Conservation (phyloP, 92 coral and sea anemone species). For the Pocillopora grandis region DNA sequence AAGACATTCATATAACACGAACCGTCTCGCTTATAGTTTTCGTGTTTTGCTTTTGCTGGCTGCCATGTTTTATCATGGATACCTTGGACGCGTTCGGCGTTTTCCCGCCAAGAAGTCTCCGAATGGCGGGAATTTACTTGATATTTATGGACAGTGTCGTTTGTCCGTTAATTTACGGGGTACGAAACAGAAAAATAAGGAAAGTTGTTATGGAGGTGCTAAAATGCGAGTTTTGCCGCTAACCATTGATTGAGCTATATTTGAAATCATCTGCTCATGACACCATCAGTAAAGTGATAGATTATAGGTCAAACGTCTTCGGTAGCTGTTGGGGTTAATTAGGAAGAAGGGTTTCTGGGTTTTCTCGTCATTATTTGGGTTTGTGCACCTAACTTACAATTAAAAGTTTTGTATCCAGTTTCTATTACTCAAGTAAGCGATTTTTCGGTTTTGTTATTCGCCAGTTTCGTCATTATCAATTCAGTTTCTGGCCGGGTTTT, state of each 20-base stretch:
- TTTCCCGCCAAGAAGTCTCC: constrained; percentile 41
- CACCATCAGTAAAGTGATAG: background rate
- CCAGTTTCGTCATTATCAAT: too few relatives aligned
- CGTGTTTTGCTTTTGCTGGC: constrained; percentile 57
- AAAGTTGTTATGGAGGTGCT: constrained; percentile 33
- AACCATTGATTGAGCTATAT: background rate
- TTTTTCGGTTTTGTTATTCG: too few relatives aligned
- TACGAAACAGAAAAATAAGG: constrained; percentile 49
- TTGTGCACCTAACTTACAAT: too few relatives aligned
- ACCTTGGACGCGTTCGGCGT: constrained; percentile 42
- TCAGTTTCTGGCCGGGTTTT: too few relatives aligned
- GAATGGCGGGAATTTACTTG: constrained; percentile 57
- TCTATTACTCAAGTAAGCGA: too few relatives aligned
- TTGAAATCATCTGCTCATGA: background rate
- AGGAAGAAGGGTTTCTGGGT: too few relatives aligned
- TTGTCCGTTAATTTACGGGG: constrained; percentile 57
- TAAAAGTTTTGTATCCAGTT: too few relatives aligned
- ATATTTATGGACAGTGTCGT: constrained; percentile 55
- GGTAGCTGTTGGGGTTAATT: too few relatives aligned
- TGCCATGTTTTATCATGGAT: constrained; percentile 64
- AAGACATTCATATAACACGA: constrained; percentile 52
- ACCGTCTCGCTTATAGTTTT: constrained; percentile 49
- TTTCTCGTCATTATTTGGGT: too few relatives aligned
- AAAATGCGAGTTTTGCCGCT: constrained; percentile 11
- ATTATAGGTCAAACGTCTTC: background rate